phyloP scores from a whole-genome alignment of 2,113 vertebrate genomes.

The Procavia capensis region DNA sequence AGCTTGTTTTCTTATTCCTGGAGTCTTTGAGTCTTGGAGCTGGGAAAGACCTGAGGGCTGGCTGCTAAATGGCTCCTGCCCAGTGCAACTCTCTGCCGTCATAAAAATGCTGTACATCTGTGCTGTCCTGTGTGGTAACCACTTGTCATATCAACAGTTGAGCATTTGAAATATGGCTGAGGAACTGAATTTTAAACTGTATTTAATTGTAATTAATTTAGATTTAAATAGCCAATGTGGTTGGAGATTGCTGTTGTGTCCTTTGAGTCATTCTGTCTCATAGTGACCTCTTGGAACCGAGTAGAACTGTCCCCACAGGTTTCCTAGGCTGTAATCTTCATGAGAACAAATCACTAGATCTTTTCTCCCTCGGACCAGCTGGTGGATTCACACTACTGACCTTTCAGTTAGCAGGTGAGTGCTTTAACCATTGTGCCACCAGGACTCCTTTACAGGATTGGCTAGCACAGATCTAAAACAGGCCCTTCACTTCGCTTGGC shows the following conservation, averaged over 20 bases:
- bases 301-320: no score
- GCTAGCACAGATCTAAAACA: neutral
- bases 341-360: no score
- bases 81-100: neutral
- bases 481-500: neutral
- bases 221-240: neutral
- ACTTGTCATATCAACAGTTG: rapidly evolving
- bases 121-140: no score
- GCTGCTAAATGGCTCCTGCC: neutral
- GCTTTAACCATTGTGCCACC: no score
- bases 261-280: no score
- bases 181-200: neutral
- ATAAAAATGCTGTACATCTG: no score
- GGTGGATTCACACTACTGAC: no score
- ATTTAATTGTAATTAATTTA: neutral
- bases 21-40: neutral
- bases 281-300: no score
- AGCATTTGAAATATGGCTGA: neutral
- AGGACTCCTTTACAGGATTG: neutral
- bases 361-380: no score
- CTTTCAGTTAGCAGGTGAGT: no score
- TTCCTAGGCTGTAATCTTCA: no score
- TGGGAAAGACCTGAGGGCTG: neutral
- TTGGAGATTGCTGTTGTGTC: no score
- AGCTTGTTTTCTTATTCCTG: neutral